Evolutionary conservation across 2,797 vertebrate genomes (phyloP).

Genomic region (Gastrophryne carolinensis): DNA sequence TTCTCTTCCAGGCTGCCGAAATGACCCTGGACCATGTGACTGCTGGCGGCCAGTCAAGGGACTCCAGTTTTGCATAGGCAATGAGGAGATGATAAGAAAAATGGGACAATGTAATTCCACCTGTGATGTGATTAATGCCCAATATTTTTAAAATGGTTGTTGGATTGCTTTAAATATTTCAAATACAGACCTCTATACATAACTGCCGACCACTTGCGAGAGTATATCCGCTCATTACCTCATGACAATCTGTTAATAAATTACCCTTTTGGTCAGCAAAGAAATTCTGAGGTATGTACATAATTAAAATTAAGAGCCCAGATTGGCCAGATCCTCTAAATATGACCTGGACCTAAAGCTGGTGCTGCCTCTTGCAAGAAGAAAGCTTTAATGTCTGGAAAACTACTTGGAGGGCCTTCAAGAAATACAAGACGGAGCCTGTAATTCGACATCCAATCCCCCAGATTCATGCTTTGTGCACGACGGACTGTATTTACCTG

Average conservation of each 20-base stretch:
- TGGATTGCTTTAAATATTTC: not conserved
- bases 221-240: not conserved
- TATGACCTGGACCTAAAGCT: not conserved
- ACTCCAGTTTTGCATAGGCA: too few species aligned
- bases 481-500: slow-evolving; percentile 55
- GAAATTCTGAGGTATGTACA: not conserved
- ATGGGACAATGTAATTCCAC: too few species aligned
- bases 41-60: too few species aligned
- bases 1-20: too few species aligned
- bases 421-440: slow-evolving; percentile 21
- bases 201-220: not conserved
- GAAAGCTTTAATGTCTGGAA: not conserved
- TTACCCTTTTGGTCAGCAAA: not conserved
- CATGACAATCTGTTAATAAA: not conserved
- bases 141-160: not conserved
- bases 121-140: too few species aligned
- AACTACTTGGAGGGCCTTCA: slow-evolving; percentile 20
- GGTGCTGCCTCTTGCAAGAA: not conserved
- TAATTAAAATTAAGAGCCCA: not conserved
- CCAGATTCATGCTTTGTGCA: slow-evolving; percentile 51
- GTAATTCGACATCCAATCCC: slow-evolving; percentile 41
- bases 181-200: not conserved
- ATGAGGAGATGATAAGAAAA: too few species aligned
- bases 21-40: too few species aligned
- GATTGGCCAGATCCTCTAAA: not conserved